phyloP scores from a whole-genome alignment of 2,797 vertebrate species.

The Galagoides demidoff region DNA sequence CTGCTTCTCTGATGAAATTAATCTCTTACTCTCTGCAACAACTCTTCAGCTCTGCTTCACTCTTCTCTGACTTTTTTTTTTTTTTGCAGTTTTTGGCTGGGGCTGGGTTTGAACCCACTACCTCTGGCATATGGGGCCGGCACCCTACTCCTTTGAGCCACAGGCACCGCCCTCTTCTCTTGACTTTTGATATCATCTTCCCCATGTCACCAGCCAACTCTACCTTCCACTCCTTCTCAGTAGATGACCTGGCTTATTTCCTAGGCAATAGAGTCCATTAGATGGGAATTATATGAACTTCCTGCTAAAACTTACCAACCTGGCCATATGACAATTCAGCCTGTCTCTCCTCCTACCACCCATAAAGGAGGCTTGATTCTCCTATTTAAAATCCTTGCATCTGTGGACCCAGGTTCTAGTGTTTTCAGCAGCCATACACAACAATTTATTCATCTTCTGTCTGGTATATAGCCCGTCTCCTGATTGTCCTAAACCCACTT shows the following conservation, averaged over 20 bases:
- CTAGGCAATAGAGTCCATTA: not conserved
- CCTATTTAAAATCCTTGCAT: rapidly evolving
- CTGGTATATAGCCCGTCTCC: not conserved
- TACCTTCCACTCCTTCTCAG: not conserved
- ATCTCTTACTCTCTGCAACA: not conserved
- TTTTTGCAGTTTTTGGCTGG: no score
- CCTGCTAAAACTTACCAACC: not conserved
- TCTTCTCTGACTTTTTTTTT: not conserved
- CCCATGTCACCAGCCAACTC: not conserved
- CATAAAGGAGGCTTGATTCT: not conserved
- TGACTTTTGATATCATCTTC: not conserved
- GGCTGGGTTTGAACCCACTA: no score
- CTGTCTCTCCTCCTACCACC: not conserved
- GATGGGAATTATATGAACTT: no score
- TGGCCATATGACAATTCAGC: rapidly evolving
- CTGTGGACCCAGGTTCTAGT: rapidly evolving
- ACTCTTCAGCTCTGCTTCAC: not conserved
- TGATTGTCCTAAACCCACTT: not conserved
- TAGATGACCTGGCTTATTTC: not conserved
- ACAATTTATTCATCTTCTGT: not conserved
- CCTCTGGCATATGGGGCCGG: no score
- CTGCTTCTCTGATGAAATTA: not conserved
- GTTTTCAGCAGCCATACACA: not conserved
- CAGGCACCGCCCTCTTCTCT: no score
- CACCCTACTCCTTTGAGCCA: no score